phyloP scores from a whole-genome alignment of 2,797 vertebrate genomes.

The Lerista edwardsae region DNA sequence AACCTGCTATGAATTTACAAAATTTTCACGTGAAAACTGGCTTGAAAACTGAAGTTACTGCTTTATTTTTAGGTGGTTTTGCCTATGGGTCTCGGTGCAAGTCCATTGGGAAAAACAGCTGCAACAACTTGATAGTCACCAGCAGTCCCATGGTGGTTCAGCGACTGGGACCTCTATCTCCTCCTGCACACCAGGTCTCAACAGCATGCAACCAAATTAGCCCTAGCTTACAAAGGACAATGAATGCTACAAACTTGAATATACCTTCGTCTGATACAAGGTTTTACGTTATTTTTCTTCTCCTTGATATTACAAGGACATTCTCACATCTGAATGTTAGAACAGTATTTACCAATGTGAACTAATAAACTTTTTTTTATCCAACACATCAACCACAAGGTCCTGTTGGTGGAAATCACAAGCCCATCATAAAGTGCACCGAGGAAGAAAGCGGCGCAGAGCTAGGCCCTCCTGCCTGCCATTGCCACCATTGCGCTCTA shows the following conservation, averaged over 20 bases:
- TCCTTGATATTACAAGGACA: constrained; percentile 19
- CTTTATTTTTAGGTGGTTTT: constrained; percentile 80
- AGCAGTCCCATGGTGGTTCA: constrained; percentile 83
- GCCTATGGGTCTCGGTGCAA: constrained; percentile 77
- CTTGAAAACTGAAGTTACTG: constrained; percentile 63
- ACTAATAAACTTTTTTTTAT: too few species aligned
- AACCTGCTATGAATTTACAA: constrained; percentile 45
- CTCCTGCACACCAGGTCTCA: constrained; percentile 75
- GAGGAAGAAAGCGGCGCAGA: too few species aligned
- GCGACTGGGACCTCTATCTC: constrained; percentile 76
- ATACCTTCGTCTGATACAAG: constrained; percentile 87
- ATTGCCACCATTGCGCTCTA: too few species aligned
- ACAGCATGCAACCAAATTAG: constrained; percentile 73
- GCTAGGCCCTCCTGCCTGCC: too few species aligned
- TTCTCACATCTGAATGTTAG: constrained; percentile 48
- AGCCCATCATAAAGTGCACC: too few species aligned
- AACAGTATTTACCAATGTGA: not conserved
- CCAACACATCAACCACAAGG: too few species aligned
- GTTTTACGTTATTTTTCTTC: constrained; percentile 78
- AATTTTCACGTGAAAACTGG: constrained; percentile 29
- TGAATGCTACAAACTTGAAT: constrained; percentile 79
- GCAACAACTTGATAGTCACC: constrained; percentile 82
- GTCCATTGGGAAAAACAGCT: constrained; percentile 80
- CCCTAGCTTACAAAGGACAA: constrained; percentile 75
- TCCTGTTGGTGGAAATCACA: too few species aligned